Evolutionary conservation across 2,888 invertebrate species (phyloP).

Genomic region (Plutella xylostella): DNA sequence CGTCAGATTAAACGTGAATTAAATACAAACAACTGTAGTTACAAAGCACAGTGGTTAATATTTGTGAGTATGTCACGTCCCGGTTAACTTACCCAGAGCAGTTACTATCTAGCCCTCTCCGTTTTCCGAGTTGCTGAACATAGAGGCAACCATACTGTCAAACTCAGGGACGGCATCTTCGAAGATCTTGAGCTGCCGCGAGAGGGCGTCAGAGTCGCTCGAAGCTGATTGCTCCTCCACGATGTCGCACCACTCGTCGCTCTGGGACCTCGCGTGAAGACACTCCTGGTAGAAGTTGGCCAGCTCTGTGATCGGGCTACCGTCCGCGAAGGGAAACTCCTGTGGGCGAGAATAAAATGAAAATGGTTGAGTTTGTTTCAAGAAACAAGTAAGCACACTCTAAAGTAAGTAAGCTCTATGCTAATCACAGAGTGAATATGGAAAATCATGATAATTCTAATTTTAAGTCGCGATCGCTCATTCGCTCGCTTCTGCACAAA

Average conservation of each 20-base stretch:
- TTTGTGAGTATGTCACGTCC: no score
- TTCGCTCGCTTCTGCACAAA: no score
- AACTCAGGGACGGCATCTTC: slow-evolving; percentile 82
- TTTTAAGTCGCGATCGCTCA: no score
- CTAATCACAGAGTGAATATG: no score
- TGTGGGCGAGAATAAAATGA: slow-evolving; percentile 31
- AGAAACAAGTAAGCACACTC: no score
- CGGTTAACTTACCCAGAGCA: no score
- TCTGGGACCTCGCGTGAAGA: slow-evolving; percentile 71
- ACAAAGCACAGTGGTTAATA: no score
- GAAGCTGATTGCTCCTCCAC: slow-evolving; percentile 21
- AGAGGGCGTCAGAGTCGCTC: slow-evolving; percentile 67
- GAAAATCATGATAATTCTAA: no score
- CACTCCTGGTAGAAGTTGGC: slow-evolving; percentile 85
- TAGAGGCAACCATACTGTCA: slow-evolving; percentile 79
- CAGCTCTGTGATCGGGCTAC: slow-evolving; percentile 78
- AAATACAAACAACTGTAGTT: no score
- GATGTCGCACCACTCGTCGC: slow-evolving; percentile 40
- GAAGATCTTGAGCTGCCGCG: slow-evolving; percentile 78
- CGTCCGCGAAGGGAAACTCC: slow-evolving; percentile 85
- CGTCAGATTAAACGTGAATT: no score
- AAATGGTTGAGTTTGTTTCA: no score
- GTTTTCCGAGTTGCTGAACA: slow-evolving; percentile 65
- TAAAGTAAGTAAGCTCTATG: no score
- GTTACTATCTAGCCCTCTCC: slow-evolving; percentile 17